Evolutionary conservation across 92 coral and sea anemone species (phyloP), one percentile per base, ranked within the genome.

Genomic region (Galaxea fascicularis): DNA sequence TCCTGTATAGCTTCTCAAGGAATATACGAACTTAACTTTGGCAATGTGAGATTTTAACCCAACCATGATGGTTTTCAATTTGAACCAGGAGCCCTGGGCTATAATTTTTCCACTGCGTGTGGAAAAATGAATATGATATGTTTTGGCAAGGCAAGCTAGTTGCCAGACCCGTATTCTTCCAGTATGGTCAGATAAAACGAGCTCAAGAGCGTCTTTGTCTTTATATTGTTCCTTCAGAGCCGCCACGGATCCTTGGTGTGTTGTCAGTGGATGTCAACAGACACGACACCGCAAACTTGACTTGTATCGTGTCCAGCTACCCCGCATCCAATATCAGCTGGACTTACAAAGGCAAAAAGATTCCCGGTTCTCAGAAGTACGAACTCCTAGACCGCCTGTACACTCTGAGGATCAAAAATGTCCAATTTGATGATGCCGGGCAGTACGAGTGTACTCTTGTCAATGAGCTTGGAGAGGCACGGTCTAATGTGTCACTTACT

Each of bases 241-340:
- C 89, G 9, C 99, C 99, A 5, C 91, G 89, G 31, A 91, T 96
- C 71, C 30, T 56, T 35, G 85, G 82, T 0, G 84, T 93, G 20
- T 25, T 51, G 8, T 77, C 90, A 12, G 85, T 91, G 28, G 77
- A 86, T 68, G 92, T 82, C 30, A 44, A 65, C 51, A 45, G 24
- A 15, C 87, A 86, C 24, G 77, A 65, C 25, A 82, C 80, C 9
- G 98, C 89, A 4, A 58, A 79, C 27, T 77, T 96, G 21, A 51
- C 25, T 20, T 96, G 99, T 78, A 30, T 67, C 24, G 97, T 91
- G 15, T 74, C 88, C 65, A 89, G 96, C 60, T 87, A 31, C 62
- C 96, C 99, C 35, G 81, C 90, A 47, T 91, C 94, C 22, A 96
- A 91, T 73, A 76, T 92, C 62, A 92, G 98, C 0, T 96, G 99